A percentile compares a stretch with the other conserved stretches of the same genome.
Conservation (phyloP, 2,113 vertebrate genomes). For the Trogon melanurus region DNA sequence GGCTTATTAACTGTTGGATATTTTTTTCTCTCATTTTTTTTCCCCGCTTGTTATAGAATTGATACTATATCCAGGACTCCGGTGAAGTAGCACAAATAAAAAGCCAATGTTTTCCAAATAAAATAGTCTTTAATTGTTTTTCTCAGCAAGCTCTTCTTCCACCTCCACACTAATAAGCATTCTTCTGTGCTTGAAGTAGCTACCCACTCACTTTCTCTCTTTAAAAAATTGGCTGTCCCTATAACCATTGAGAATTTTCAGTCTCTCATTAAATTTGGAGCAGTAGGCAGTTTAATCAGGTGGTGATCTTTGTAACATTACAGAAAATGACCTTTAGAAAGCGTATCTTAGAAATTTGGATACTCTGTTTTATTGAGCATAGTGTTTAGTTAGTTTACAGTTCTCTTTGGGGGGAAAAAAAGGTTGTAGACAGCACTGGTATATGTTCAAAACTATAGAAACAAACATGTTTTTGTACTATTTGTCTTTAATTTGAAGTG, state of each 20-base stretch:
- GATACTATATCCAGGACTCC: background rate
- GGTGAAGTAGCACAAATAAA: constrained; percentile 19
- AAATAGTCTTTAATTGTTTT: constrained; percentile 54
- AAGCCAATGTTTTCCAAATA: constrained; percentile 51
- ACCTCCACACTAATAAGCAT: constrained; percentile 57
- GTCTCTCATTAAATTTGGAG: constrained; percentile 53
- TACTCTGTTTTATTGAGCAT: constrained; percentile 8
- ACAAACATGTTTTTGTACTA: background rate
- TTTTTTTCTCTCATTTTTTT: background rate
- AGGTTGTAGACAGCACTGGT: background rate
- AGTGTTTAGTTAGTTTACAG: background rate
- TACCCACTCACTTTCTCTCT: constrained; percentile 55
- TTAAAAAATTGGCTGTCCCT: constrained; percentile 34
- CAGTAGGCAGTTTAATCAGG: constrained; percentile 39
- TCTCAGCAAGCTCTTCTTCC: constrained; percentile 16
- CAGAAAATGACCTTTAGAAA: constrained; percentile 36
- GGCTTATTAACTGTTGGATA: background rate
- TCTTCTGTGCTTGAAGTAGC: constrained; percentile 28
- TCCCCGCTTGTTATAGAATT: fast-evolving
- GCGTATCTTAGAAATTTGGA: background rate
- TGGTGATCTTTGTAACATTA: background rate
- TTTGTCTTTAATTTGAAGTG: background rate
- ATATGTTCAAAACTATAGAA: background rate
- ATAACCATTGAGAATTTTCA: constrained; percentile 60
- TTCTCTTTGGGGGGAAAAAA: background rate